Evolutionary conservation across 2,797 vertebrate genomes (phyloP), one percentile per base, ranked within the genome.

Genomic region (Enteromius treurensis): DNA sequence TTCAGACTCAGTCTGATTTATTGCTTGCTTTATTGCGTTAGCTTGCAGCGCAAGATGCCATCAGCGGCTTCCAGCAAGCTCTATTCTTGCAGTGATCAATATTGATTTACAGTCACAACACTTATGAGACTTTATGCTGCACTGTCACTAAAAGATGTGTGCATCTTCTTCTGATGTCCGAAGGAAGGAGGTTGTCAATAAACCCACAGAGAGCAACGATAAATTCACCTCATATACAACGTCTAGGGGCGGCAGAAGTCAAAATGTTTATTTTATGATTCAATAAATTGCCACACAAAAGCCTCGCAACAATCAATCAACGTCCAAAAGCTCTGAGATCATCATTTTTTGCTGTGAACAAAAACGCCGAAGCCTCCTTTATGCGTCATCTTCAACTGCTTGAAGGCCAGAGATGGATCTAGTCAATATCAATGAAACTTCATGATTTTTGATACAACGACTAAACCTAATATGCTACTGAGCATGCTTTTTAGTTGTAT

Each of bases 261-360:
- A 78, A 69, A 79, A 21, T 65, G 71, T 74, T 86, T 79, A 87
- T 89, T 89, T 89, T 86, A 87, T 70, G 47, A 87, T 86, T 86
- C 88, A 86, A 90, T 89, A 89, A 88, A 85, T 64, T 29, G 4
- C 23, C 23, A 49, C 37, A 10, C 81, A 34, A 73, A 67, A 67
- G 55, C 47, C 17, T 70, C 5, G 4, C 10, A 19, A 11, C 29
- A 15, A 87, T 86, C 68, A 19, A 15, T 89, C 88, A 86, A 74
- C 69, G 65, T 86, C 74, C 32, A 51, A 82, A 88, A 82, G 55
- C 70, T 78, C 40, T 78, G 45, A 79, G 23, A 19, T 81, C 11
- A 26, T 80, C 51, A n/a, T 26, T 86, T 86, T 76, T 73, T 86
- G 83, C 4, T 8, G 42, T 3, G 5, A 84, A 15, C 34, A 84